Conservation (phyloP, 2,113 vertebrate genomes). For the Hippocampus abdominalis region DNA sequence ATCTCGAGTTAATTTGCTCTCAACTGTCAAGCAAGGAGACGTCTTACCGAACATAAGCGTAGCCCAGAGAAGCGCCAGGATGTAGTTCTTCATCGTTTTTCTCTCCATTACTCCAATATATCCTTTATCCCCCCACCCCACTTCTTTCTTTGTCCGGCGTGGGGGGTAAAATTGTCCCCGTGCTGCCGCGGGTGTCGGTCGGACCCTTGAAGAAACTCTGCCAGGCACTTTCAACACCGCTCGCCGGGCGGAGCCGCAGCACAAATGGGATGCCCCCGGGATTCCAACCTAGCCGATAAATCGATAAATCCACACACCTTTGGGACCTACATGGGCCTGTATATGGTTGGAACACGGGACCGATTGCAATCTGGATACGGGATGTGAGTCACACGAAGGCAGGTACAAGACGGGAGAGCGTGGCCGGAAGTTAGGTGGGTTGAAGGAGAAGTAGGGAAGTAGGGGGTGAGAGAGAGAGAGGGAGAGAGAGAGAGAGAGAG, state of each 20-base stretch:
- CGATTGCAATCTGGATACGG: constrained; percentile 1
- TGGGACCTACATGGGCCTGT: neutral
- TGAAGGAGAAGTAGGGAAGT: constrained; percentile 32
- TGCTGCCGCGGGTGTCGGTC: constrained; percentile 30
- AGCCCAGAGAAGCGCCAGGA: constrained; percentile 20
- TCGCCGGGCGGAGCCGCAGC: constrained; percentile 41
- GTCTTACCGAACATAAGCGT: constrained; percentile 46
- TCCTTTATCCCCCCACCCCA: neutral
- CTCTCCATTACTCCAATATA: neutral
- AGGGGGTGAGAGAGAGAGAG: constrained; percentile 20
- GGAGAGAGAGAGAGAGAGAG: neutral
- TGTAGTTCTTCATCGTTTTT: constrained; percentile 22
- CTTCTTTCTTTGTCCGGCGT: constrained; percentile 45
- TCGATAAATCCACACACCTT: neutral
- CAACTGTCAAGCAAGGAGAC: constrained; percentile 17
- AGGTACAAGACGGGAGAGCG: constrained; percentile 12
- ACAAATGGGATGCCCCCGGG: constrained; percentile 4
- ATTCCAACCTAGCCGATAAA: constrained; percentile 2
- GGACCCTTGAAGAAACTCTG: constrained; percentile 42
- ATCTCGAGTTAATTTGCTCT: constrained; percentile 40
- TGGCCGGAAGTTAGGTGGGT: constrained; percentile 58
- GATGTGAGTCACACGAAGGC: neutral
- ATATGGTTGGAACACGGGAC: constrained; percentile 5
- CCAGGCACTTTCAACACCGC: constrained; percentile 13
- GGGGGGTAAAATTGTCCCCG: constrained; percentile 29